Conservation (phyloP, 1,140 invertebrate species). For the Hirudo medicinalis region DNA sequence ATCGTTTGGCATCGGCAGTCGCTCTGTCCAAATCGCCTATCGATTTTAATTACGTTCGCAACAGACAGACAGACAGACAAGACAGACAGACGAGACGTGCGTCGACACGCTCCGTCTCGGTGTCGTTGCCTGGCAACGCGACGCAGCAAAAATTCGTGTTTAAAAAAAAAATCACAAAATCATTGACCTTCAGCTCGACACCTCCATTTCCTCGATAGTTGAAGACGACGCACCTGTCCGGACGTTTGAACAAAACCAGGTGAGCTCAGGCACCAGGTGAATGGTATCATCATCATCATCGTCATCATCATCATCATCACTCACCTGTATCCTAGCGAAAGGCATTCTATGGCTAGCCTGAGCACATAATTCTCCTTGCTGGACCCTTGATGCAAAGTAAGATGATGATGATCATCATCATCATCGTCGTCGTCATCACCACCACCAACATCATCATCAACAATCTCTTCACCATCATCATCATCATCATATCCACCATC, state of each 20-base stretch:
- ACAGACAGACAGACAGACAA: too few species aligned
- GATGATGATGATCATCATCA: slow-evolving; percentile 6
- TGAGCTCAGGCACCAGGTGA: too few species aligned
- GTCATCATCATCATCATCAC: slow-evolving; percentile 13
- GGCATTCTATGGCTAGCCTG: slow-evolving; percentile 14
- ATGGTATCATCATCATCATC: too few species aligned
- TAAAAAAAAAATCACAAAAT: too few species aligned
- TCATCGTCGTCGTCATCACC: not conserved
- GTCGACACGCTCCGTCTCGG: not conserved
- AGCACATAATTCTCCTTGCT: slow-evolving; percentile 20
- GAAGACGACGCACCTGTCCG: slow-evolving; percentile 19
- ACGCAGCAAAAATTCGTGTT: too few species aligned
- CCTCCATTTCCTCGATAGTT: slow-evolving; percentile 21
- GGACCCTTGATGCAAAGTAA: slow-evolving; percentile 18
- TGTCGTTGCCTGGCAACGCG: too few species aligned
- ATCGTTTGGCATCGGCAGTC: too few species aligned
- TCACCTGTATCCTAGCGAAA: slow-evolving; percentile 18
- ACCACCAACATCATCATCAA: not conserved
- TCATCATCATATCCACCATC: not conserved
- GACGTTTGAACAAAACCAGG: too few species aligned
- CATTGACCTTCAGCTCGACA: slow-evolving; percentile 20
- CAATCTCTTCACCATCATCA: not conserved
- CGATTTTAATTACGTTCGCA: too few species aligned
- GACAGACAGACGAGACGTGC: too few species aligned
- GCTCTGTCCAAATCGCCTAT: too few species aligned